phyloP scores from a whole-genome alignment of 2,797 vertebrate species.

The Sebastes itinus region DNA sequence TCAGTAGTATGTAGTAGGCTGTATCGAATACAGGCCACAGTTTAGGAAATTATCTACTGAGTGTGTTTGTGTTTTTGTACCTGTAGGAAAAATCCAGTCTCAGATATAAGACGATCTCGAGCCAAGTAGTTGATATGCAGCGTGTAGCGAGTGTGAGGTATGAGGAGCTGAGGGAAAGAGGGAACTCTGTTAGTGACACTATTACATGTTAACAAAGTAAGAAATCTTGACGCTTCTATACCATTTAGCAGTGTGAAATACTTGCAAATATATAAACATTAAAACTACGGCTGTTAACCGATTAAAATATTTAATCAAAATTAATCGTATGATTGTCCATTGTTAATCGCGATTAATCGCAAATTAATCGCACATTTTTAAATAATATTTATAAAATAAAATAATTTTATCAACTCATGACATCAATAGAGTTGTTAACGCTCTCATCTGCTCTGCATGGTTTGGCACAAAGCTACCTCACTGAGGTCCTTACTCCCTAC shows the following conservation, averaged over 20 bases:
- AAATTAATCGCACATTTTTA: no score
- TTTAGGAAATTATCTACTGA: no score
- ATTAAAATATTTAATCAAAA: rapidly evolving
- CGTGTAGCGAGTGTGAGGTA: constrained; percentile 73
- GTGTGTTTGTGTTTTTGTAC: constrained; percentile 17
- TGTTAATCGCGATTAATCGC: no score
- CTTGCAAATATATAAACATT: not conserved
- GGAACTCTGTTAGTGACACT: not conserved
- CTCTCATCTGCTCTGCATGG: no score
- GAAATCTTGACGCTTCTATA: no score
- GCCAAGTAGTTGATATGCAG: constrained; percentile 72
- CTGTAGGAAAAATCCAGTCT: constrained; percentile 37
- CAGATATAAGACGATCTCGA: constrained; percentile 44
- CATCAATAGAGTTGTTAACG: rapidly evolving
- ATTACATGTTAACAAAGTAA: no score
- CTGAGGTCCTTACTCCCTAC: no score
- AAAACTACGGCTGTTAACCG: no score
- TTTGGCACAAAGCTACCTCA: rapidly evolving
- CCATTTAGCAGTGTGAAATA: not conserved
- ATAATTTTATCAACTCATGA: no score
- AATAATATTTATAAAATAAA: no score
- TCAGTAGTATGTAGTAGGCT: no score
- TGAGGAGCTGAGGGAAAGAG: constrained; percentile 56
- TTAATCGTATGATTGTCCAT: not conserved
- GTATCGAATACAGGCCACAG: no score